phyloP scores from a whole-genome alignment of 2,797 vertebrate genomes.

The Acanthiza pusilla region DNA sequence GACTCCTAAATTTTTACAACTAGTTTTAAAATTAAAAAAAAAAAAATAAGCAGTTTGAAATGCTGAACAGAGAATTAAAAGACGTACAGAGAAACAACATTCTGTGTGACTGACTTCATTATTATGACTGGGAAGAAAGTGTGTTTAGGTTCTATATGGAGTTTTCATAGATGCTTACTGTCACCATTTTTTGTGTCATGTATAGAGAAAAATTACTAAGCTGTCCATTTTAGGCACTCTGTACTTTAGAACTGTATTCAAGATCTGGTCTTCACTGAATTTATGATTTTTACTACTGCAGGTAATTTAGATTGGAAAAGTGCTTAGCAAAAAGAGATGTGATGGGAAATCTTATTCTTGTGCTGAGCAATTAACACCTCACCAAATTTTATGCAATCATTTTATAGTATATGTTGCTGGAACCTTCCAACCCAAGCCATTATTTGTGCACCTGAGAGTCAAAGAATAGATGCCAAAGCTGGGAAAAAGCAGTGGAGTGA shows the following conservation, averaged over 20 bases:
- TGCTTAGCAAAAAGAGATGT: not conserved
- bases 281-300: not conserved
- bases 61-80: not conserved
- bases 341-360: not conserved
- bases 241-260: not conserved
- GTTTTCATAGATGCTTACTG: not conserved
- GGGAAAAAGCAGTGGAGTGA: not conserved
- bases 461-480: not conserved
- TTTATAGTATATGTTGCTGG: not conserved
- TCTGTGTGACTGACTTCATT: not conserved
- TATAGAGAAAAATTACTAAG: not conserved
- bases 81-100: not conserved
- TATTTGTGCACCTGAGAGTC: not conserved
- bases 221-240: not conserved
- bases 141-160: not conserved
- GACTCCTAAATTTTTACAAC: not conserved
- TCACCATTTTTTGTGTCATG: not conserved
- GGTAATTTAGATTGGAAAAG: not conserved
- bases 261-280: not conserved
- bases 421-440: not conserved
- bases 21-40: not conserved
- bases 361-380: not conserved
- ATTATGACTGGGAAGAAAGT: not conserved
- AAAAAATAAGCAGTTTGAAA: not conserved
- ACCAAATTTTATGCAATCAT: not conserved